phyloP scores from a whole-genome alignment of 92 coral and sea anemone species.

The Bergia sp. region DNA sequence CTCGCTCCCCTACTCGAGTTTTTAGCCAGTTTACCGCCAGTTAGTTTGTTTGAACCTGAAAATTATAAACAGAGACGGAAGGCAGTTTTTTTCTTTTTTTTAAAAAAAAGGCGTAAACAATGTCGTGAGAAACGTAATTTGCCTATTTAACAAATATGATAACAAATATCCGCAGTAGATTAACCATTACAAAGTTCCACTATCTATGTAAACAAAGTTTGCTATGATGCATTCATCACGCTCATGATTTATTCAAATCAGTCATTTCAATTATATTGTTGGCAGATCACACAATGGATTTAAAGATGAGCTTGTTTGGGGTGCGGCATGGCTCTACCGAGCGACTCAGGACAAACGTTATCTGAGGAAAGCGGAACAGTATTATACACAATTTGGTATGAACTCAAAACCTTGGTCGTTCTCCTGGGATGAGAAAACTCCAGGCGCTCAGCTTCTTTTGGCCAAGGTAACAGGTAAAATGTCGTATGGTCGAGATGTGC shows the following conservation, averaged over 20 bases:
- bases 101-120: no score
- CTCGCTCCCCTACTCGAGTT: not conserved
- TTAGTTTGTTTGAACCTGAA: not conserved
- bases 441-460: slow-evolving; percentile 65
- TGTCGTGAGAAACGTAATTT: no score
- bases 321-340: slow-evolving; percentile 88
- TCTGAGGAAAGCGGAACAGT: slow-evolving; percentile 75
- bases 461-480: slow-evolving; percentile 55
- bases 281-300: slow-evolving; percentile 67
- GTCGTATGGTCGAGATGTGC: slow-evolving; percentile 43
- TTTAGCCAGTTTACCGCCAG: not conserved
- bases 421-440: slow-evolving; percentile 75
- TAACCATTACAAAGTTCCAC: not conserved
- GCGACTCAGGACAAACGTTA: slow-evolving; percentile 70
- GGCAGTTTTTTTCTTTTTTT: not conserved
- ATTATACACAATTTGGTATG: slow-evolving; percentile 57
- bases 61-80: not conserved
- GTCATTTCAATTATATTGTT: not conserved
- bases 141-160: not conserved
- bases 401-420: slow-evolving; percentile 66
- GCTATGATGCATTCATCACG: not conserved
- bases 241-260: not conserved
- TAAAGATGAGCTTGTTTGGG: slow-evolving; percentile 92
- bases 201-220: not conserved
- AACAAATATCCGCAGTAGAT: not conserved